Evolutionary conservation across 2,888 invertebrate species (phyloP).

Genomic region (Arenicola marina): DNA sequence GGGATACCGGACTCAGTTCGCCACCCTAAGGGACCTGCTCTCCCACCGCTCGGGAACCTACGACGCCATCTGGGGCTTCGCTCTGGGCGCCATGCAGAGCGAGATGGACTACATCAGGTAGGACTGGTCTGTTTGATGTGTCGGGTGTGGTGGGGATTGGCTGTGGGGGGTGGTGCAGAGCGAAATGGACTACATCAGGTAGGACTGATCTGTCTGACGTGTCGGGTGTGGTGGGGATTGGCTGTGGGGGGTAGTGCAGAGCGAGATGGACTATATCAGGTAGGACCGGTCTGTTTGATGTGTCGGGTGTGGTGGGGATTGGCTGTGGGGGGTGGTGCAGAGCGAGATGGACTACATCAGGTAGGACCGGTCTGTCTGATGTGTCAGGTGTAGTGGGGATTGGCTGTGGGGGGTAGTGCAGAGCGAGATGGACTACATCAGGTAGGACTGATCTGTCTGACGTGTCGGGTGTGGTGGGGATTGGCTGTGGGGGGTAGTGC

Average conservation of each 20-base stretch:
- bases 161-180: background rate
- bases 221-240: too few species aligned
- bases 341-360: background rate
- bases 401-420: too few species aligned
- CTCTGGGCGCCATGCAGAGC: background rate
- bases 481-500: too few species aligned
- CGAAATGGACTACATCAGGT: background rate
- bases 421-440: too few species aligned
- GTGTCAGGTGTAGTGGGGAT: too few species aligned
- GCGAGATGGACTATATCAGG: background rate
- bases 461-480: too few species aligned
- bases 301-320: too few species aligned
- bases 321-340: background rate
- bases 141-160: background rate
- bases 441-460: too few species aligned
- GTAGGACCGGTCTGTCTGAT: too few species aligned
- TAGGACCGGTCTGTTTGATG: too few species aligned
- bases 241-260: background rate
- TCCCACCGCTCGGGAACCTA: background rate
- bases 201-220: too few species aligned
- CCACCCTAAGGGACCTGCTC: background rate
- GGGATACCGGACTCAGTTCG: background rate
- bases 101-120: background rate
- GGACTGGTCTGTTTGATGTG: too few species aligned
- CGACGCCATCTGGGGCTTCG: background rate